Base-by-base conservation (phyloP, 2,113 vertebrate genomes). In the Channa maculata region DNA sequence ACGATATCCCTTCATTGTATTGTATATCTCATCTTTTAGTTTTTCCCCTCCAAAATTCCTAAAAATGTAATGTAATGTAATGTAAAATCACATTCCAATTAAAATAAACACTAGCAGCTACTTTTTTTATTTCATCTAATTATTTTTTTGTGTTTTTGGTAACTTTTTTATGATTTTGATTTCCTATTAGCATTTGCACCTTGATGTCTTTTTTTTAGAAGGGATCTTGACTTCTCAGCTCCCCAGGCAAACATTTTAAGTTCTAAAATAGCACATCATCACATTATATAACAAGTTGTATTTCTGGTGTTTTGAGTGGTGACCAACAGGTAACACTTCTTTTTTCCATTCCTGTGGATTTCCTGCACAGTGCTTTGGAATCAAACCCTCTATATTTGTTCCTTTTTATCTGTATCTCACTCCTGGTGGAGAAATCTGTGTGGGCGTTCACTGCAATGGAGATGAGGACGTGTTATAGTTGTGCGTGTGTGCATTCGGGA, bases 401-500 rank as follows among this genome's bases (percentile, higher is more conserved):
- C 79, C 73, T 69, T 86, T 86, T 75, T 80, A 82, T 88, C 75
- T 67, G 68, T 67, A 79, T 82, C 87, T 89, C 57, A 8, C 77
- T 83, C 66, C 60, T 41, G 48, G 70, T 76, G 57, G 77, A 68
- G 71, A 85, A 71, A 78, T 79, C 69, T 82, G 87, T 81, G 87
- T 90, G 87, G 86, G 90, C 46, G 86, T 86, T 73, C 44, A 49
- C 73, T 59, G 86, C 79, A 80, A 76, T 73, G 58, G 77, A 86
- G 84, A 88, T 64, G 81, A 85, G 88, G 82, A 87, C 59, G 45
- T 78, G 79, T 77, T 83, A 71, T 60, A 46, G 80, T 41, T 66
- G 57, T 71, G 65, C 53, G 41, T 43, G 71, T 72, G 67, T 64
- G 69, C 50, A 55, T 55, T 73, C 51, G 65, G 39, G 75, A 72